Evolutionary conservation across 2,113 vertebrate genomes (phyloP).

Genomic region (Cisticola juncidis): DNA sequence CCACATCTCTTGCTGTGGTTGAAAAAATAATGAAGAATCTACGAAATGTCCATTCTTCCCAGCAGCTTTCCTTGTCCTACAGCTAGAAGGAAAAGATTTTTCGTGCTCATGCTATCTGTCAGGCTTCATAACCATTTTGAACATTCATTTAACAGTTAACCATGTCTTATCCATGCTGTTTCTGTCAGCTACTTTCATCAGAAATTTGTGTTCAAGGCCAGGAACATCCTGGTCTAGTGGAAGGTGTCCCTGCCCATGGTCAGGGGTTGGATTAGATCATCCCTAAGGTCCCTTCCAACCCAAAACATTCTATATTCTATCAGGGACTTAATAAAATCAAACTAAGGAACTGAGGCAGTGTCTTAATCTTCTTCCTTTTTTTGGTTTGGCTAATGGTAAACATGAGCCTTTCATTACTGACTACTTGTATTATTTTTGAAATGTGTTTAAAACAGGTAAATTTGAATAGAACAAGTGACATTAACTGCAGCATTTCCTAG

Average conservation of each 20-base stretch:
- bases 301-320: neutral
- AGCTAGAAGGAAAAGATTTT: neutral
- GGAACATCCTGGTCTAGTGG: neutral
- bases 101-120: neutral
- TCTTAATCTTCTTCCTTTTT: neutral
- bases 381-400: neutral
- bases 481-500: neutral
- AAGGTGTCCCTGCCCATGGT: neutral
- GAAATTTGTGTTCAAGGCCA: neutral
- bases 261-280: neutral
- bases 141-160: neutral
- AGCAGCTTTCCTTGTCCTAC: neutral
- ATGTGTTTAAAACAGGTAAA: neutral
- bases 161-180: rapidly evolving
- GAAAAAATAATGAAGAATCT: neutral
- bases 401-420: neutral
- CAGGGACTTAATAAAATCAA: neutral
- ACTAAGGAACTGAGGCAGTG: neutral
- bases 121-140: neutral
- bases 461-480: neutral
- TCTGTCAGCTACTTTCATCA: neutral
- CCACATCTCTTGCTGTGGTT: neutral
- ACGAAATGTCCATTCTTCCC: neutral
- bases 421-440: neutral
- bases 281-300: neutral